A percentile compares a stretch with the other conserved stretches of the same genome.
Conservation (phyloP, 1,140 invertebrate species). For the Myzus persicae region DNA sequence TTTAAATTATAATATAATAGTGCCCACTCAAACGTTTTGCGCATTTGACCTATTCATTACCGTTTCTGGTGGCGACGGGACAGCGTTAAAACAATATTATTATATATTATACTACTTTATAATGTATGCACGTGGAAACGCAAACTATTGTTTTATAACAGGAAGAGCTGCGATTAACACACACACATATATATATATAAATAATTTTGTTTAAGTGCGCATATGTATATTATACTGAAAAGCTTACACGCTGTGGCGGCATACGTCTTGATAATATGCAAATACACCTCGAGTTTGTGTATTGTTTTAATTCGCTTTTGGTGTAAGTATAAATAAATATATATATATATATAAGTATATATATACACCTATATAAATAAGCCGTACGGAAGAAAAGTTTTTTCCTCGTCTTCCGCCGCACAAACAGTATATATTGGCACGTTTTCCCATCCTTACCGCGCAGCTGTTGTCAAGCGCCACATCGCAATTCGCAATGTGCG, state of each 20-base stretch:
- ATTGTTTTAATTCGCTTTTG: constrained; percentile 12
- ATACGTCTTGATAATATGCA: constrained; percentile 16
- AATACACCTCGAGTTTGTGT: background rate
- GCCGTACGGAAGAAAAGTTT: background rate
- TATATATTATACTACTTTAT: background rate
- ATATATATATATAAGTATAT: background rate
- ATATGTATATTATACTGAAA: background rate
- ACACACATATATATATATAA: background rate
- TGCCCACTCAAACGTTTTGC: background rate
- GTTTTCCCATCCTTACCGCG: background rate
- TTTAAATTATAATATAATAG: background rate
- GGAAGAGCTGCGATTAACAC: background rate
- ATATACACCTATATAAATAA: background rate
- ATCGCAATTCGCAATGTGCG: background rate
- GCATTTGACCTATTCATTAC: background rate
- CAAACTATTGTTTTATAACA: background rate
- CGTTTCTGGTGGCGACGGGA: background rate
- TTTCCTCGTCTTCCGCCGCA: background rate
- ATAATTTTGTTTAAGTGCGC: too few relatives aligned
- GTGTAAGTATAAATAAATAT: constrained; percentile 16
- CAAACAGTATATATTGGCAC: background rate
- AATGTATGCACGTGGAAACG: background rate
- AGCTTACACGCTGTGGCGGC: background rate
- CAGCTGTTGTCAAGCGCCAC: background rate
- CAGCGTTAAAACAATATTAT: background rate